Evolutionary conservation across 1,140 invertebrate species (phyloP).

Genomic region (Zeugodacus cucurbitae): DNA sequence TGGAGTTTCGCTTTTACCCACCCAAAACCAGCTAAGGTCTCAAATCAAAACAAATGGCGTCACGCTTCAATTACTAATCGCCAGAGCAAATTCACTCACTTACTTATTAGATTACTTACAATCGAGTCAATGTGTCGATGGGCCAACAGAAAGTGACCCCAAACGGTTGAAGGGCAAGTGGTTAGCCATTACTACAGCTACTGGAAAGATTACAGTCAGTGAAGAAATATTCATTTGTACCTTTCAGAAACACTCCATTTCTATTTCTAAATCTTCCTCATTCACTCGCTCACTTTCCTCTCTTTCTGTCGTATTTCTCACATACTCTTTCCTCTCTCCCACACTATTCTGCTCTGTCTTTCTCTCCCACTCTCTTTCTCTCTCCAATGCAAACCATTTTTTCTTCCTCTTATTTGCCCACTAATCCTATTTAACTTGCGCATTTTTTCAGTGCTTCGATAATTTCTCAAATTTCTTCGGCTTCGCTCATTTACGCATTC

Average conservation of each 20-base stretch:
- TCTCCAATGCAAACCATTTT: too few species aligned
- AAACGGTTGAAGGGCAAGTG: background rate
- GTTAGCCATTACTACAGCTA: background rate
- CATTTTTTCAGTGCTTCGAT: background rate
- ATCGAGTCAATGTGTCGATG: background rate
- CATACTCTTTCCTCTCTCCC: too few species aligned
- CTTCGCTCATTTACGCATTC: background rate
- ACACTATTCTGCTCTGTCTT: background rate
- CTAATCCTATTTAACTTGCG: background rate
- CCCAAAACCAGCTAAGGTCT: background rate
- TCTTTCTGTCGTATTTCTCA: too few species aligned
- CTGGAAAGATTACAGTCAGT: too few species aligned
- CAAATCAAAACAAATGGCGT: constrained; percentile 54
- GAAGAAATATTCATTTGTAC: too few species aligned
- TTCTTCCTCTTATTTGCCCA: background rate
- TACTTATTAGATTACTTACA: constrained; percentile 36
- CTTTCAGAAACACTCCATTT: too few species aligned
- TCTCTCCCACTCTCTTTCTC: background rate
- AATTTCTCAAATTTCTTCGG: background rate
- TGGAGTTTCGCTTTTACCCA: background rate
- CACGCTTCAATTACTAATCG: constrained; percentile 64
- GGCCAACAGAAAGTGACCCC: background rate
- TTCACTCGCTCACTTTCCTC: too few species aligned
- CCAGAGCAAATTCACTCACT: constrained; percentile 59
- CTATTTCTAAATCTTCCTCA: too few species aligned